Evolutionary conservation across 2,888 invertebrate species (phyloP), one percentile per base, ranked within the genome.

Genomic region (Philereme transversata): DNA sequence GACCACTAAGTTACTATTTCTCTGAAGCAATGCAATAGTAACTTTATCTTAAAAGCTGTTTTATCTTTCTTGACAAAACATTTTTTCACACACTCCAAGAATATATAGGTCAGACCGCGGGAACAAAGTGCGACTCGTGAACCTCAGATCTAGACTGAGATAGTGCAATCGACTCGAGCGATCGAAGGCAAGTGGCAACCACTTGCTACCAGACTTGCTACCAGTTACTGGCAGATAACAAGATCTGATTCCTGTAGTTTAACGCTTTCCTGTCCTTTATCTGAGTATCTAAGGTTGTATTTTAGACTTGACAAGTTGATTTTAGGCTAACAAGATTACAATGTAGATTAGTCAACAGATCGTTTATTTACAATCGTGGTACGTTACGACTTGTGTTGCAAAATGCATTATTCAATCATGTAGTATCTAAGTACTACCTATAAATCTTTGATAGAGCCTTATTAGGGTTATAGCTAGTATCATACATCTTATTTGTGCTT

Each of bases 131-230:
- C 35, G 36, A 34, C 34, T 38, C 49, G 52, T 49, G 38, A 53
- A 34, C 36, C 38, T 1, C 22, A 56, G 62, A 69, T 65, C 61
- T 60, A 65, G 64, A 61, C 57, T 51, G 35, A 40, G 52, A 62
- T 54, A 52, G 36, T 5, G 53, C 58, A 64, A 69, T 68, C 68
- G 57, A 51, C 55, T 36, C 6, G 11, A n/a, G n/a, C 59, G 40
- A 67, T 66, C 61, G 51, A 36, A 9, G 41, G 56, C 48, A 46
- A 55, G 51, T 51, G 50, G 57, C 54, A 47, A 10, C 48, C 52
- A 43, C 58, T 35, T 22, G 46, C 22, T 38, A 47, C 40, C 41
- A 43, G 33, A 43, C 58, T 35, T 22, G 46, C 22, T 38, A 47
- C 40, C 41, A 43, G 33, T n/a, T 4, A 22, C 38, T 33, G 4